Base-by-base conservation (phyloP, 1,140 invertebrate genomes). In the Campoletis sonorensis region DNA sequence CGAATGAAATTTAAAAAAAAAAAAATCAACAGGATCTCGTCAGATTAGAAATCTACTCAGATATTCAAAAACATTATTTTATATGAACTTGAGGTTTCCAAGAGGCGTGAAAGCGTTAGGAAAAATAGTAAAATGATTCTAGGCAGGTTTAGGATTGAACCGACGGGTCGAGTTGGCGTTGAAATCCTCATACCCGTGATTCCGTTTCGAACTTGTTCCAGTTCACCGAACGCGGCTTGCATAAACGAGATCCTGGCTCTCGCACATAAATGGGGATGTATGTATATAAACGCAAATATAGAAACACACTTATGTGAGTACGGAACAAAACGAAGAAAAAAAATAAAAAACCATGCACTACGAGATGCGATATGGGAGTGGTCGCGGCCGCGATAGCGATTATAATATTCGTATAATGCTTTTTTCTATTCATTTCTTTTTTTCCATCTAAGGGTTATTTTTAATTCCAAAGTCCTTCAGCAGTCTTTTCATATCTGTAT, bases 181-280 rank as follows among this genome's bases (percentile, higher is more conserved):
- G 61, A 64, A 26, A 23, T 23, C 61, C 61, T 64, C 61, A 27
- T 27, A 64, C 23, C 13, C 54, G n/a, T 64, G n/a, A 64, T 64
- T 64, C 61, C 51, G 51, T n/a, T 54, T 54, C 21, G 27, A 23
- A 23, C 61, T 54, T 64, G 61, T 64, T 64, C 61, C 61, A 64
- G 61, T 64, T 64, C 61, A 64, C 61, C 61, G 61, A 64, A 27
- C 61, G n/a, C 23, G n/a, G 61, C 61, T 64, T 64, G 61, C 61
- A 64, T 64, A 64, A 64, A 64, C 61, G 61, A 64, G 61, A 64
- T 64, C 23, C n/a, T 64, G 61, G 61, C 61, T 64, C 61, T 21
- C 61, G 61, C 61, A 64, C 61, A 23, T 64, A 64, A 26, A 64
- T 64, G 23, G n/a, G 15, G 15, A 2, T 23, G 13, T 26, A 64